Evolutionary conservation across 2,888 invertebrate species (phyloP), one percentile per base, ranked within the genome.

Genomic region (Hemaris fuciformis): DNA sequence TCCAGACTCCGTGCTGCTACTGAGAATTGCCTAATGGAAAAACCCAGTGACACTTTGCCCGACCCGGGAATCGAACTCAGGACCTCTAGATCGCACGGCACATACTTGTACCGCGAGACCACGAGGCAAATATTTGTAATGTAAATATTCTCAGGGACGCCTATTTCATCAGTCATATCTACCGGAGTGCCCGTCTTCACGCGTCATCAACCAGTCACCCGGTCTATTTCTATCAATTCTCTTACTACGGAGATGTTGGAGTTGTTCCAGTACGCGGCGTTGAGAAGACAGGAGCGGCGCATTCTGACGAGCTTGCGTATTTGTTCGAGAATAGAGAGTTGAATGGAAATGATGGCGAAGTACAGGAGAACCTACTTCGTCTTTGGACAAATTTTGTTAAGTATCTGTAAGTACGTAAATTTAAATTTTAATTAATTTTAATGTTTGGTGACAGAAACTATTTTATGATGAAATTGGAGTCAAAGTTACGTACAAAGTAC

Each of bases 381-480:
- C 73, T 90, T 38, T 92, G 91, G 91, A 80, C 85, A 0, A 88
- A 87, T 66, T 91, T 92, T 62, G 85, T 89, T 0, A 89, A 90
- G 63, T 74, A 85, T 70, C 75, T 90, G 92, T 91, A 66, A 85
- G 89, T 83, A 60, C 56, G 6, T 20, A 7, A 15, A 27, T 53
- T 58, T 56, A 13, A 48, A n/a, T 57, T 34, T 56, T 20, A 25
- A 13, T 25, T 31, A 38, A 31, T 1, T 0, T 27, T 6, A 27
- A 41, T n/a, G n/a, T n/a, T n/a, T n/a, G n/a, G n/a, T n/a, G n/a
- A n/a, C n/a, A n/a, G n/a, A n/a, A n/a, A n/a, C n/a, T n/a, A n/a
- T n/a, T n/a, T n/a, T n/a, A n/a, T n/a, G n/a, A n/a, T n/a, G n/a
- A n/a, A n/a, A n/a, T n/a, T n/a, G n/a, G n/a, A n/a, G n/a, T n/a